phyloP scores from a whole-genome alignment of 2,113 vertebrate species.

The Sebastes schlegelii region DNA sequence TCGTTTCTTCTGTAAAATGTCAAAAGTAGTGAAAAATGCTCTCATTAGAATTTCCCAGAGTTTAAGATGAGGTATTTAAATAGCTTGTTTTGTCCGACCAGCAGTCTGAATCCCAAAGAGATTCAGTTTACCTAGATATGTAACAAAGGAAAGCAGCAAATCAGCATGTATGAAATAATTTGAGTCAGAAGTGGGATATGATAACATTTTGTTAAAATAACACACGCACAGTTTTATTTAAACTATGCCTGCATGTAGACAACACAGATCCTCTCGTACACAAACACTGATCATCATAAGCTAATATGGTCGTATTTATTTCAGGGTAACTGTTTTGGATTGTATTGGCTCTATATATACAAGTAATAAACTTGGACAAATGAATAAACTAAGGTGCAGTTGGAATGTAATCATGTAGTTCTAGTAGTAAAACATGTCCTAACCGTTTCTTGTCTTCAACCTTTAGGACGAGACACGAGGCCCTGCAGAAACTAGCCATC shows the following conservation, averaged over 20 bases:
- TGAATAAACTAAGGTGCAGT: too few species aligned
- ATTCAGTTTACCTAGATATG: neutral
- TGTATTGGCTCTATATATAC: too few species aligned
- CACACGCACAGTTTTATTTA: neutral
- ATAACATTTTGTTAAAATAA: neutral
- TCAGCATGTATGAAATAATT: neutral
- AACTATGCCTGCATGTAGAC: neutral
- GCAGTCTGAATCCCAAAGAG: neutral
- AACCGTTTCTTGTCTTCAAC: neutral
- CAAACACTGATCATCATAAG: neutral
- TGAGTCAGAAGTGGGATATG: neutral
- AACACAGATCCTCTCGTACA: neutral
- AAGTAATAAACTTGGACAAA: too few species aligned
- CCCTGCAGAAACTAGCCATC: slow-evolving; percentile 81
- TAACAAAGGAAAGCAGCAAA: neutral
- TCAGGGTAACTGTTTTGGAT: neutral
- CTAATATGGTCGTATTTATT: neutral
- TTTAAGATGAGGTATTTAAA: neutral
- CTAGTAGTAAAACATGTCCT: neutral
- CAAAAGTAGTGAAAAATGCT: neutral
- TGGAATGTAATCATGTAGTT: neutral
- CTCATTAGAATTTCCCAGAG: neutral
- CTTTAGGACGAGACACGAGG: slow-evolving; percentile 84
- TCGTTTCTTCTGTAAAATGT: neutral
- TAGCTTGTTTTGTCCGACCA: neutral